These are phyloP conservation scores for Eulemur macaco DNA, from an alignment of 2,113 vertebrate species.

Conservation along the genomic window DNA sequence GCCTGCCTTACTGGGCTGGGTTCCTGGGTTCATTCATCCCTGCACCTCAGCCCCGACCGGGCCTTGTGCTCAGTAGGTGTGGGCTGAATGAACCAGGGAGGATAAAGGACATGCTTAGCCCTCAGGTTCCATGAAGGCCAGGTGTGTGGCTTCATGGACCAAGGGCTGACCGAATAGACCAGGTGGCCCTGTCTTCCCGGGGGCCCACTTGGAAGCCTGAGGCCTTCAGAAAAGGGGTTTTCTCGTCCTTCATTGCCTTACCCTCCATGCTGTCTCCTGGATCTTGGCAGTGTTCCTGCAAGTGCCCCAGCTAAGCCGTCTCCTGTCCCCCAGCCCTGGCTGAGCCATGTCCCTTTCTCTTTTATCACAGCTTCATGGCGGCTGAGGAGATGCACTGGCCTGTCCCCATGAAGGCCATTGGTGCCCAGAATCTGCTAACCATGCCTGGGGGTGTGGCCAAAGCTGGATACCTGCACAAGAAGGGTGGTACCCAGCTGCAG, in stretches of 20 bases:
- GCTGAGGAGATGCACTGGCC: slow-evolving; percentile 91
- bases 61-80: not conserved
- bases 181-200: not conserved
- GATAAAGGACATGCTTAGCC: rapidly evolving
- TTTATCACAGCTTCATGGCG: slow-evolving; percentile 90
- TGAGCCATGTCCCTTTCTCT: not conserved
- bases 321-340: not conserved
- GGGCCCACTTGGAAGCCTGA: not conserved
- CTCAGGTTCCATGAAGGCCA: not conserved
- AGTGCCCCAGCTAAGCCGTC: not conserved
- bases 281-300: not conserved
- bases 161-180: not conserved
- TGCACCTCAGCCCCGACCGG: rapidly evolving
- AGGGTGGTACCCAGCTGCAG: slow-evolving; percentile 97
- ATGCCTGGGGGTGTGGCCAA: slow-evolving; percentile 96
- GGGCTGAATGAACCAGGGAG: not conserved
- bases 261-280: too few relatives aligned
- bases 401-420: slow-evolving; percentile 96
- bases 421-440: slow-evolving; percentile 97
- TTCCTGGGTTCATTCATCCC: not conserved
- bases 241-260: not conserved
- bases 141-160: not conserved
- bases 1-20: not conserved
- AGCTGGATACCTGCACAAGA: slow-evolving; percentile 96
- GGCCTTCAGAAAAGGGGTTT: not conserved